phyloP scores from a whole-genome alignment of 2,797 vertebrate species.

The Heliangelus exortis region DNA sequence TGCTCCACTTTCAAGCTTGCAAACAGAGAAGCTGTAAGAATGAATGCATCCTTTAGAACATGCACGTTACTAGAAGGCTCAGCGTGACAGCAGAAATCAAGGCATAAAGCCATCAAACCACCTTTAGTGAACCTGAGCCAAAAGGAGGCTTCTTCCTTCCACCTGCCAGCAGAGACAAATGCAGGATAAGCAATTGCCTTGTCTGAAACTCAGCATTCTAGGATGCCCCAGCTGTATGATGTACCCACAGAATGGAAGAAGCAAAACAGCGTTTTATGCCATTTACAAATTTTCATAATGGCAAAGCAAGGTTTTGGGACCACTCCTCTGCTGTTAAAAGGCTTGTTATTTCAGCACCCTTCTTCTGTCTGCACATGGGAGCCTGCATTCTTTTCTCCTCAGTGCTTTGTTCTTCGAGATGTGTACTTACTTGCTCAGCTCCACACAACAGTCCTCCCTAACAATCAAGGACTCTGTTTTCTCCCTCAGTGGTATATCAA shows the following conservation, averaged over 20 bases:
- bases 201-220: background rate
- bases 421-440: background rate
- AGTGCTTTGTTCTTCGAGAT: background rate
- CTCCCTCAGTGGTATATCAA: background rate
- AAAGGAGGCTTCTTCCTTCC: background rate
- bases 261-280: background rate
- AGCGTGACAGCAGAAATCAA: conserved; percentile 24
- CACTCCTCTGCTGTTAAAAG: background rate
- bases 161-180: background rate
- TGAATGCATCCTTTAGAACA: background rate
- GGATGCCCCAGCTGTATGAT: background rate
- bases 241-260: background rate
- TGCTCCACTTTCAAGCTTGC: background rate
- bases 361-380: background rate
- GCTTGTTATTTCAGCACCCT: background rate
- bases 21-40: background rate
- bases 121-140: background rate
- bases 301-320: background rate
- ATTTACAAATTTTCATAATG: background rate
- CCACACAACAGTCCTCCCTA: background rate
- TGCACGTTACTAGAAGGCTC: background rate
- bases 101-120: background rate
- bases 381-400: background rate
- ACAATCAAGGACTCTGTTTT: background rate
- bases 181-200: background rate